Evolutionary conservation across 2,888 invertebrate species (phyloP).

Genomic region (Villa cingulata): DNA sequence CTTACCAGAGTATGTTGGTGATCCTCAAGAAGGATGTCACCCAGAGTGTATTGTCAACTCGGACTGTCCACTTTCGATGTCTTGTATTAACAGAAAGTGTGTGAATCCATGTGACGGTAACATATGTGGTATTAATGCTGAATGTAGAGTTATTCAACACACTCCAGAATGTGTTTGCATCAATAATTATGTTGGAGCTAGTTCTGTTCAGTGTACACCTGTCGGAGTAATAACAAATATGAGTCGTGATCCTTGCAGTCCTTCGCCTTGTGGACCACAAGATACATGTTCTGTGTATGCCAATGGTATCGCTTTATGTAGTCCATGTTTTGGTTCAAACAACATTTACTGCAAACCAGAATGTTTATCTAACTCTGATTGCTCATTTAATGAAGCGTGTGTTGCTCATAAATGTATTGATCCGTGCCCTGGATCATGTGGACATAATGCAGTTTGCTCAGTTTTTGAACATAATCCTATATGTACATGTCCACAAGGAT

Average conservation of each 20-base stretch:
- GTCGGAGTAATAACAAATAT: constrained; percentile 44
- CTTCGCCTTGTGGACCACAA: constrained; percentile 60
- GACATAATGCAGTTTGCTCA: constrained; percentile 54
- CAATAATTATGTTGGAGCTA: constrained; percentile 66
- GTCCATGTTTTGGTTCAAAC: constrained; percentile 57
- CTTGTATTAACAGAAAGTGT: constrained; percentile 64
- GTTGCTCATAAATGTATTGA: constrained; percentile 58
- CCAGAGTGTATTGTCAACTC: constrained; percentile 74
- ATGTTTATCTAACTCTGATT: constrained; percentile 68
- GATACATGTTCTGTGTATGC: constrained; percentile 56
- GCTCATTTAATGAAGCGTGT: constrained; percentile 64
- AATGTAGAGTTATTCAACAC: constrained; percentile 67
- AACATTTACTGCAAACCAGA: constrained; percentile 64
- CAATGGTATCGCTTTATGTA: constrained; percentile 63
- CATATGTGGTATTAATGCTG: constrained; percentile 67
- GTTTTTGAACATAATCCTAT: constrained; percentile 61
- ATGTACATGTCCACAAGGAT: constrained; percentile 53
- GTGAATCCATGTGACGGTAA: constrained; percentile 57
- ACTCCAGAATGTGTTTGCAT: constrained; percentile 70
- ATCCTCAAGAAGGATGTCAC: constrained; percentile 61
- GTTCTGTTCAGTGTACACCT: constrained; percentile 57
- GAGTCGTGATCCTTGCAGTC: constrained; percentile 54
- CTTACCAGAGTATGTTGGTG: constrained; percentile 58
- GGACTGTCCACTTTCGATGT: constrained; percentile 59
- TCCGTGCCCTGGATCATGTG: constrained; percentile 69